Base-by-base conservation (phyloP, 2,113 vertebrate genomes). In the Syrmaticus mikado region DNA sequence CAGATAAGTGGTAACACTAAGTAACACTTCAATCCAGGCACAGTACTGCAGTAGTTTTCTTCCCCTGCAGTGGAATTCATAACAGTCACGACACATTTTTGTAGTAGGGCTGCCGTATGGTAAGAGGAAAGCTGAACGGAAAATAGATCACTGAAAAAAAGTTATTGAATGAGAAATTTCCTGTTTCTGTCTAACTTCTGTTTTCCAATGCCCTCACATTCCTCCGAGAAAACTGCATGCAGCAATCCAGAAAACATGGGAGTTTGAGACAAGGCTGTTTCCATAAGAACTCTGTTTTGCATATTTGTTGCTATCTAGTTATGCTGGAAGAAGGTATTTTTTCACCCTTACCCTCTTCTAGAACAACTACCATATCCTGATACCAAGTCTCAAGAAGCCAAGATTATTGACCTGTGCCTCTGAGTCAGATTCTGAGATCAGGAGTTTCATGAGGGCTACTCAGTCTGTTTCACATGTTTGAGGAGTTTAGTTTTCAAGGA, bases 261-360 rank as follows among this genome's bases (percentile, higher is more conserved):
- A 92, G 15, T 62, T 28, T 83, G 52, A 87, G 46, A 71, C 46
- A 67, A 81, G 89, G 70, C 38, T 55, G 75, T 94, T 92, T 82
- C 61, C 94, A 88, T 71, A 87, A 83, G 76, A 87, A 74, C 40
- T 65, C 25, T 10, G 24, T 75, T 86, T 90, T 92, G 21, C 41
- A 80, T 90, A 93, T 53, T 62, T 93, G 36, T 24, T 4, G 6
- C 80, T 95, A 93, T 87, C 85, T 87, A 92, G 89, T 74, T 82
- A 62, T 80, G 24, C 45, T 82, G 41, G 72, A 68, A 90, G 79
- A 87, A 85, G 40, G 34, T 5, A 0, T 4, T 11, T 74, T 78
- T 95, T 89, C 79, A 83, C 84, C 36, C 70, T 92, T 80, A 64
- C 41, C 55, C 87, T 32, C 0, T 15, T 41, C 57, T 75, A 71